phyloP scores from a whole-genome alignment of 2,113 vertebrate species.

The Salvelinus sp. region DNA sequence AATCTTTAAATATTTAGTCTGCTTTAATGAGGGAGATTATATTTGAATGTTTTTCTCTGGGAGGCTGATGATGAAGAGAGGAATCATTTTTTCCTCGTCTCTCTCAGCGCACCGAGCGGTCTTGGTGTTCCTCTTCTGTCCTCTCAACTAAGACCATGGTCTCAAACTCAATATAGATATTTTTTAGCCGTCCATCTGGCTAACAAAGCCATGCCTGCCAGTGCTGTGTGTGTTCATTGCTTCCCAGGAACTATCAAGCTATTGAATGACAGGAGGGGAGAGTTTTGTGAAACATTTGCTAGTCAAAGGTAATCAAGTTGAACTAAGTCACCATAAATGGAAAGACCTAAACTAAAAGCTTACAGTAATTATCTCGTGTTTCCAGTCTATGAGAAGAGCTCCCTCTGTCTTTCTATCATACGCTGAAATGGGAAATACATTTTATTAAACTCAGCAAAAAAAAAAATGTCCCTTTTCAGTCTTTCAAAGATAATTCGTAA shows the following conservation, averaged over 20 bases:
- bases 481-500: no score
- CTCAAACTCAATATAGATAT: neutral
- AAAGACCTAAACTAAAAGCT: neutral
- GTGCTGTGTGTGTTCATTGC: no score
- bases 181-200: no score
- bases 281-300: no score
- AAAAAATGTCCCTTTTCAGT: no score
- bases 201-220: no score
- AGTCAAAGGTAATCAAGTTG: no score
- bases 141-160: neutral
- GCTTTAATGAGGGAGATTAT: slow-evolving; percentile 27
- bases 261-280: no score
- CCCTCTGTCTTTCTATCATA: neutral
- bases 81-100: neutral
- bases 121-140: neutral
- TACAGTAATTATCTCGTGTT: no score
- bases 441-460: neutral
- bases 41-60: slow-evolving; percentile 2
- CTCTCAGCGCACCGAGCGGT: neutral
- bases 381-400: neutral
- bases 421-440: neutral
- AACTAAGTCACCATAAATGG: neutral
- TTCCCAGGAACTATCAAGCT: no score
- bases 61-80: neutral
- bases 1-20: slow-evolving; percentile 38